Evolutionary conservation across 2,113 vertebrate genomes (phyloP).

Genomic region (Gallinago jamesoni): DNA sequence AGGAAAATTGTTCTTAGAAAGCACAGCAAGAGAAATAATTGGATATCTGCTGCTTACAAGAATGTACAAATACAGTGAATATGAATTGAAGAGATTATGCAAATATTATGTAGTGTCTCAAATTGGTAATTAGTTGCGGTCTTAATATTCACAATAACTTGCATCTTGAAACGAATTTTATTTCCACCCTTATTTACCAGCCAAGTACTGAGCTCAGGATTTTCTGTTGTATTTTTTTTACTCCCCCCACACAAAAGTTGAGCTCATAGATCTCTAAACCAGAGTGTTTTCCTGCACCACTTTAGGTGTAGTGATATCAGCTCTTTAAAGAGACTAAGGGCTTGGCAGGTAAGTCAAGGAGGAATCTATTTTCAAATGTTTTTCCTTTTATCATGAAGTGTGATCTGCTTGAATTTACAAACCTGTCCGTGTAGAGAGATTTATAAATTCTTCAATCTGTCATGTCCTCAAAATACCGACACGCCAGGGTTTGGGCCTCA

Average conservation of each 20-base stretch:
- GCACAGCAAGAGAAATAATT: background rate
- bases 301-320: background rate
- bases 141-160: background rate
- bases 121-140: background rate
- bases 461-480: background rate
- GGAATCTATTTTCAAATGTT: background rate
- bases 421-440: background rate
- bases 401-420: background rate
- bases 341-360: conserved; percentile 2
- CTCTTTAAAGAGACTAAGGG: background rate
- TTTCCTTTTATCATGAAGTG: background rate
- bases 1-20: background rate
- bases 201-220: background rate
- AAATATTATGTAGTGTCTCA: background rate
- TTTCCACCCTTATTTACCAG: background rate
- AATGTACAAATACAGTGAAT: background rate
- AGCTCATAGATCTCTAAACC: background rate
- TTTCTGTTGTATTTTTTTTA: background rate
- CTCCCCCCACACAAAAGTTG: background rate
- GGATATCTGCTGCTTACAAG: background rate
- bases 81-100: background rate
- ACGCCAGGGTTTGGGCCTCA: background rate
- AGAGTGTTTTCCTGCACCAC: background rate
- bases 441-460: background rate
- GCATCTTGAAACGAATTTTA: background rate